These are phyloP conservation scores for Hemiprocne comata DNA, from an alignment of 2,113 vertebrate genomes.

Conservation along the genomic window DNA sequence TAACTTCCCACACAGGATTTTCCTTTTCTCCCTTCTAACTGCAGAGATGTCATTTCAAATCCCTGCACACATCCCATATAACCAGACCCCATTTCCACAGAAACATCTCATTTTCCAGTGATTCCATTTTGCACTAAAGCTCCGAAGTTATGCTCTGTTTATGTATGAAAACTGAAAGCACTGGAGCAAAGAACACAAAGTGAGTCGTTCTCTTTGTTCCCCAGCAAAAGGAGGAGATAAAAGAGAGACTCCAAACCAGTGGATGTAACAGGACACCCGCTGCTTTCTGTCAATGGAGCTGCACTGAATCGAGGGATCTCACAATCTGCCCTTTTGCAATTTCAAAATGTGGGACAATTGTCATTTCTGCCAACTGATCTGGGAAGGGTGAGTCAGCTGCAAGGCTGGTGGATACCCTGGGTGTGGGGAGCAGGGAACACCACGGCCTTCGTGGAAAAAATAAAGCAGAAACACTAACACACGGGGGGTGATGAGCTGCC, in stretches of 20 bases:
- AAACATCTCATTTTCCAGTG: background rate
- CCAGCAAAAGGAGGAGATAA: constrained; percentile 9
- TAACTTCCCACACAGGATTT: background rate
- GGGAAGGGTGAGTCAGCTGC: background rate
- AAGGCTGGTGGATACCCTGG: background rate
- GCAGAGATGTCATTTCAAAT: background rate
- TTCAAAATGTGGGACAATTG: background rate
- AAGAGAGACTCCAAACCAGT: background rate
- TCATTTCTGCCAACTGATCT: background rate
- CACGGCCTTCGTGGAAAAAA: background rate
- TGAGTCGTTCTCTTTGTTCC: constrained; percentile 8
- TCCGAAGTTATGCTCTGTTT: background rate
- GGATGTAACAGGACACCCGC: background rate
- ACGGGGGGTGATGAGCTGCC: rapidly evolving
- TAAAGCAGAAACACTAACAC: background rate
- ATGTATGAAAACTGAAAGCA: background rate
- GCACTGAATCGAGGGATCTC: constrained; percentile 28
- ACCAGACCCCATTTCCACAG: background rate
- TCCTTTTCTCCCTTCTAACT: background rate
- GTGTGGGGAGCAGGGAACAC: background rate
- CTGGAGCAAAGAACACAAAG: background rate
- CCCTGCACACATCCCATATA: rapidly evolving
- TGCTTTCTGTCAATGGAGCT: background rate
- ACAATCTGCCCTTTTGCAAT: background rate
- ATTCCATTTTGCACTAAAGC: background rate